Evolutionary conservation across 1,140 invertebrate species (phyloP), one percentile per base, ranked within the genome.

Genomic region (Atta colombica): DNA sequence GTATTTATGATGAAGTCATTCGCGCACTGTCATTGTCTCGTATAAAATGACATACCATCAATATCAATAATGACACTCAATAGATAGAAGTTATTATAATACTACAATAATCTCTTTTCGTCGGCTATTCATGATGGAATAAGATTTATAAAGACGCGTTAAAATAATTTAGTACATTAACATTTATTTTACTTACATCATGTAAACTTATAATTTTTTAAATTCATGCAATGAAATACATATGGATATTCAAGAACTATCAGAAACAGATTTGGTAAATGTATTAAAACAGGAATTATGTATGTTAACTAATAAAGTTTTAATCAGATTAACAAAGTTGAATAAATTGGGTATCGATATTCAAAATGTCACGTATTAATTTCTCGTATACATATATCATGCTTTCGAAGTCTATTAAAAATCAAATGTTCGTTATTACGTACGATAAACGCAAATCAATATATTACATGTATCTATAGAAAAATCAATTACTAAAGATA

Each of bases 41-140:
- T 49, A 14, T 25, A 75, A 35, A 60, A 55, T 39, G 58, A 82
- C 25, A 69, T 39, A 55, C 0, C 12, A 16, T 51, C 14, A 16
- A 51, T 51, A 58, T 75, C 80, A n/a, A 61, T 74, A 84, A 74
- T 74, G 39, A 35, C 18, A 18, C 51, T 63, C 28, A 63, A 61
- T 35, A 71, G 55, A 21, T 25, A 10, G 31, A 60, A 0, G 31
- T 4, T 72, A 61, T 74, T 61, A 74, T 45, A 84, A 51, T 35
- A 28, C 4, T n/a, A 5, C 55, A 28, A 69, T 69, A 68, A 72
- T 8, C 2, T 10, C 21, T 28, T 6, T 31, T 51, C 1, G 35
- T 51, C 1, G 21, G 25, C 6, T 49, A 16, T 21, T 25, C 8
- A 31, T 74, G 5, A 51, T 14, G 4, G 2, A n/a, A 14, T 28